phyloP scores from a whole-genome alignment of 37 sponge, comb jelly and placozoan genomes.

The Diacarnus erythraeanus region DNA sequence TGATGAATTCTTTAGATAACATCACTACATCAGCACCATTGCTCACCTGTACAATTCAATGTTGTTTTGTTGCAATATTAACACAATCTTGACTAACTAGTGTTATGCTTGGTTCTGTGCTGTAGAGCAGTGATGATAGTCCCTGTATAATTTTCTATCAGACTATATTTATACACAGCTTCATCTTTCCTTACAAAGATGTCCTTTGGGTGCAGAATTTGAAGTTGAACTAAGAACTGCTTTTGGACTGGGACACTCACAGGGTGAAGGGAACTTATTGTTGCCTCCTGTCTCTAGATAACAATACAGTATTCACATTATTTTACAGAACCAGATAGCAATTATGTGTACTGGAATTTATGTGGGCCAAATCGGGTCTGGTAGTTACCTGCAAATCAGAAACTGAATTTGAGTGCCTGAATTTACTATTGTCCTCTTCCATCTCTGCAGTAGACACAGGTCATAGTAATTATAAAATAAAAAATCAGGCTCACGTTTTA shows the following conservation, averaged over 20 bases:
- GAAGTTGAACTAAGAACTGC: conserved; percentile 66
- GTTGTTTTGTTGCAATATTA: not conserved
- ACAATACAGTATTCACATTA: too few species aligned
- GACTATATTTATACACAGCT: not conserved
- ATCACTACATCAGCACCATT: conserved; percentile 64
- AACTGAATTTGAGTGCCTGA: too few species aligned
- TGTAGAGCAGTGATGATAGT: conserved; percentile 44
- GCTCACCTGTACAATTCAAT: conserved; percentile 42
- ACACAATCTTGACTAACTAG: conserved; percentile 29
- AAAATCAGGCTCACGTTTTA: not conserved
- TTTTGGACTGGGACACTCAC: conserved; percentile 8
- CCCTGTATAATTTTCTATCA: conserved; percentile 35
- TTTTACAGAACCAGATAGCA: too few species aligned
- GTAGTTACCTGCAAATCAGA: too few species aligned
- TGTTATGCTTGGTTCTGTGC: conserved; percentile 60
- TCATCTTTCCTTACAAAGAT: conserved; percentile 49
- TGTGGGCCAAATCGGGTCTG: too few species aligned
- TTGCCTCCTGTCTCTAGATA: too few species aligned
- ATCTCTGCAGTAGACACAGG: too few species aligned
- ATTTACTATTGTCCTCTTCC: too few species aligned
- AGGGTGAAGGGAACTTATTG: too few species aligned
- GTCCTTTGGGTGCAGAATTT: conserved; percentile 62
- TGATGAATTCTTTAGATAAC: conserved; percentile 52
- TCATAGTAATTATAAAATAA: too few species aligned
- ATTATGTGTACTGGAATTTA: too few species aligned